Base-by-base conservation (phyloP, 2,113 vertebrate genomes). In the Lontra canadensis region DNA sequence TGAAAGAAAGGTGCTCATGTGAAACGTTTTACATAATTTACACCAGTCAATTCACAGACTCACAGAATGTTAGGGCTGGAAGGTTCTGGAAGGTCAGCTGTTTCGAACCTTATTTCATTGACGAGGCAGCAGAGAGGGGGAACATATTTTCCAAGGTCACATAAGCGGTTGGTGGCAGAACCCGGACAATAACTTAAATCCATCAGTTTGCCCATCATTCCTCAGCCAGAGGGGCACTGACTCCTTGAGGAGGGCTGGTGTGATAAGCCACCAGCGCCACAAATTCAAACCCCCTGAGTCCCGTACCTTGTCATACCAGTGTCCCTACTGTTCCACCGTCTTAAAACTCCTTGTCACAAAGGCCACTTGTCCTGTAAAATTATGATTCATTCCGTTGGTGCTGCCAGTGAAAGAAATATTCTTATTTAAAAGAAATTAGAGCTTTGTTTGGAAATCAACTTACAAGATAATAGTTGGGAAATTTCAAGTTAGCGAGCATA, bases 401-500 rank as follows among this genome's bases (percentile, higher is more conserved):
- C 36, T 36, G 23, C 6, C 73, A 31, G 59, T 36, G 67, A 83
- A 88, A 59, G 23, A 80, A 96, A 67, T 88, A 63, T 9, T 78
- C 36, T 20, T 63, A 39, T 31, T 61, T 57, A 17, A 83, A 83
- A 82, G 7, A 21, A 93, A 65, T 11, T 42, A 79, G 34, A 79
- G 21, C n/a, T 39, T 90, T 55, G 17, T 13, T 80, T 61, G 52
- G 81, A 87, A 94, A 73, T 29, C 52, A 74, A 20, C 63, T 87
- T n/a, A 39, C 13, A 87, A 57, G 82, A 13, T 21, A 67, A 34
- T 52, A 82, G 17, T 36, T 47, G 73, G 47, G 18, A 42, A 76
- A 65, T 93, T 96, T 89, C 69, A 92, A 89, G 36, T 79, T n/a
- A 93, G 52, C 17, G 10, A 73, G 23, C 78, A 11, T 57, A 63